These are phyloP conservation scores for Ellobium chinense DNA, from an alignment of 2,888 invertebrate genomes.

Conservation along the genomic window DNA sequence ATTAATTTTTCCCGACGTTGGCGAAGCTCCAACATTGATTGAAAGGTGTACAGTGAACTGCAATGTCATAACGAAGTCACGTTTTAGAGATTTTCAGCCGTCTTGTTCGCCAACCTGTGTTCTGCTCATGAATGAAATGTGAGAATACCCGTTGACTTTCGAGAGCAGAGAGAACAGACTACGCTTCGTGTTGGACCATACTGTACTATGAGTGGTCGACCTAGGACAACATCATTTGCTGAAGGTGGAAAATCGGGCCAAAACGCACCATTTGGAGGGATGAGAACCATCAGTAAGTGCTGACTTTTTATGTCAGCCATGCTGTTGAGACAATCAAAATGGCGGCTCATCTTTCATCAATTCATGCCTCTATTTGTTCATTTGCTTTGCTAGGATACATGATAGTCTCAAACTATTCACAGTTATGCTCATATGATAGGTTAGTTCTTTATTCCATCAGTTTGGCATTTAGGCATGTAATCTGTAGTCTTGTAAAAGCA, in stretches of 20 bases:
- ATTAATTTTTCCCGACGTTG: neutral
- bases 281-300: constrained; percentile 74
- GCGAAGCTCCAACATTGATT: neutral
- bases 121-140: constrained; percentile 52
- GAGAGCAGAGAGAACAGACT: constrained; percentile 39
- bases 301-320: constrained; percentile 54
- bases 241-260: constrained; percentile 74
- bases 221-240: constrained; percentile 75
- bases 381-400: no score
- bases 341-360: constrained; percentile 36
- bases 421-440: no score
- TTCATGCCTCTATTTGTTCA: neutral
- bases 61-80: constrained; percentile 7
- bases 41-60: neutral
- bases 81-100: neutral
- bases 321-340: constrained; percentile 51
- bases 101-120: neutral
- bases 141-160: constrained; percentile 48
- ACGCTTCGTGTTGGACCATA: constrained; percentile 49
- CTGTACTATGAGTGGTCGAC: constrained; percentile 72
- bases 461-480: no score
- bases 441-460: no score
- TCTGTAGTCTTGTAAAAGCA: no score
- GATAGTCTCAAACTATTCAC: no score
- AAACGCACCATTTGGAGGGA: constrained; percentile 71